Evolutionary conservation across 1,140 invertebrate genomes (phyloP).

Genomic region (Eriosoma lanigerum): DNA sequence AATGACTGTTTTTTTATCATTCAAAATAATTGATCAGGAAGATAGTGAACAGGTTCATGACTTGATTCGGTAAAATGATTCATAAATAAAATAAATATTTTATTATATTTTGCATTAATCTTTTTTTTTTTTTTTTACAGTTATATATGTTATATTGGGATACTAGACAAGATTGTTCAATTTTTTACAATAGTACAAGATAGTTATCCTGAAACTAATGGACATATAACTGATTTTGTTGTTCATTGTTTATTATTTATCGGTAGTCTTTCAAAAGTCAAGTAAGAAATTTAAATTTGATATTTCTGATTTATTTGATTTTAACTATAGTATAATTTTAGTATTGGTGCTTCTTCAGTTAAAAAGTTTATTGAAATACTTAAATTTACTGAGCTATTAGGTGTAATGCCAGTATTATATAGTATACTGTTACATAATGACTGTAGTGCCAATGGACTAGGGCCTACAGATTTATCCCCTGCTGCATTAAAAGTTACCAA

Average conservation of each 20-base stretch:
- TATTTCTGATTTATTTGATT: not conserved
- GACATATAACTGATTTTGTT: slow-evolving; percentile 32
- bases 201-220: slow-evolving; percentile 48
- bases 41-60: slow-evolving; percentile 38
- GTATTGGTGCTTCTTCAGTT: not conserved
- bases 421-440: slow-evolving; percentile 35
- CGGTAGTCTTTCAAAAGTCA: slow-evolving; percentile 31
- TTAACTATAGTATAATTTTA: not conserved
- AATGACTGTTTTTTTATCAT: slow-evolving; percentile 14
- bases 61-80: slow-evolving; percentile 8
- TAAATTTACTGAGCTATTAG: slow-evolving; percentile 27
- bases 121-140: slow-evolving; percentile 10
- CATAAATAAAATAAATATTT: not conserved
- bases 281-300: slow-evolving; percentile 5
- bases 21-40: slow-evolving; percentile 24
- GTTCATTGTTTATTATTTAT: slow-evolving; percentile 42
- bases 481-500: slow-evolving; percentile 33
- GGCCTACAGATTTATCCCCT: slow-evolving; percentile 28
- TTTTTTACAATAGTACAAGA: slow-evolving; percentile 39
- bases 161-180: slow-evolving; percentile 31
- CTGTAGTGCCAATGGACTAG: slow-evolving; percentile 36
- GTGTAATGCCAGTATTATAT: slow-evolving; percentile 41
- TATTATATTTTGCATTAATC: not conserved
- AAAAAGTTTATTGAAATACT: slow-evolving; percentile 39
- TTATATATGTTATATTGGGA: slow-evolving; percentile 40